These are phyloP conservation scores for Perodicticus potto DNA, from an alignment of 2,797 vertebrate genomes.

Conservation along the genomic window DNA sequence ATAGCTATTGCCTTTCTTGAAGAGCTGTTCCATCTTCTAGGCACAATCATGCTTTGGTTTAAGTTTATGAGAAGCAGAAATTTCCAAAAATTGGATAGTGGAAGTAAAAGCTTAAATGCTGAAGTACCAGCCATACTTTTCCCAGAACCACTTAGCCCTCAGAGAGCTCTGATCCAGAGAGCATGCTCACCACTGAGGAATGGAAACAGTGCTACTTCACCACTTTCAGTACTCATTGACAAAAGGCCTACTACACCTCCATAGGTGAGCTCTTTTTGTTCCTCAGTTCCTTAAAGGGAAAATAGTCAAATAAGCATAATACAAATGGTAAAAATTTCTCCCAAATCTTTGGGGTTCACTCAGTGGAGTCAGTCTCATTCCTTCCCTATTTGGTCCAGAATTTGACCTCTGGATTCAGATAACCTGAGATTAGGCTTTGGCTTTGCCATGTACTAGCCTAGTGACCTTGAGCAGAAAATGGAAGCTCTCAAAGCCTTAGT, in stretches of 20 bases:
- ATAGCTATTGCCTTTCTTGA: neutral
- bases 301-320: neutral
- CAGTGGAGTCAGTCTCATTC: neutral
- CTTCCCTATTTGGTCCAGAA: neutral
- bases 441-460: neutral
- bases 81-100: constrained; percentile 24
- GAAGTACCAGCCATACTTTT: neutral
- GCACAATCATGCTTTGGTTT: neutral
- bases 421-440: constrained; percentile 22
- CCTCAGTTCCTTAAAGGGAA: neutral
- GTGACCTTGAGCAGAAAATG: neutral
- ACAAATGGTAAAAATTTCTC: neutral
- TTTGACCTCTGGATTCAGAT: constrained; percentile 7
- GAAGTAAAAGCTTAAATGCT: constrained; percentile 1
- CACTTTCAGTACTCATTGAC: neutral
- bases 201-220: neutral
- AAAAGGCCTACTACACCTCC: neutral
- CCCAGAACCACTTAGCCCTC: neutral
- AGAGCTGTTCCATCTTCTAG: constrained; percentile 1
- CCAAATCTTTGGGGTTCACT: neutral
- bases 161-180: neutral
- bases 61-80: neutral
- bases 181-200: neutral
- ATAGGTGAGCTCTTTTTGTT: neutral
- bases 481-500: neutral